These are phyloP conservation scores for Chiroxiphia lanceolata DNA, from an alignment of 2,797 vertebrate genomes.

Conservation along the genomic window DNA sequence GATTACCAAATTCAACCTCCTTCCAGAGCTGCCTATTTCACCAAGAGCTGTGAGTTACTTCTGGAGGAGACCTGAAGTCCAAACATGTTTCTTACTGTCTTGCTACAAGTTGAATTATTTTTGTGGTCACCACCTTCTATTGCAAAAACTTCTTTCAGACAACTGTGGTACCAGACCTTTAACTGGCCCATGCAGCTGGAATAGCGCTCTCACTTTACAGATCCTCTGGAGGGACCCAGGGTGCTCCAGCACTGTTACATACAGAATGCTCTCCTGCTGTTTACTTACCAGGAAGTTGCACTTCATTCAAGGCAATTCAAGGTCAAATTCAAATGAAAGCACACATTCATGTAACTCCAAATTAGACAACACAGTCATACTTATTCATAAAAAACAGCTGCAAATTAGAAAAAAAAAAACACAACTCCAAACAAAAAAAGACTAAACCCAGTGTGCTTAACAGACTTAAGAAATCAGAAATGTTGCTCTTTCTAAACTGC, in stretches of 20 bases:
- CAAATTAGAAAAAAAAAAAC: neutral
- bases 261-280: neutral
- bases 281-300: neutral
- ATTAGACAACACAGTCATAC: neutral
- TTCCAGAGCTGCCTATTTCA: neutral
- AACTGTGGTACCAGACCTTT: neutral
- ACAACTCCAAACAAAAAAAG: neutral
- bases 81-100: neutral
- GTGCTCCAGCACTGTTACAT: neutral
- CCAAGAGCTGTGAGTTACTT: neutral
- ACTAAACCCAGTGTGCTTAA: neutral
- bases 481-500: neutral
- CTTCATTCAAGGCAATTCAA: neutral
- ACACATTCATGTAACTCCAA: neutral
- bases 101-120: neutral
- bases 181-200: neutral
- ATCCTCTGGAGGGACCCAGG: neutral
- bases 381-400: neutral
- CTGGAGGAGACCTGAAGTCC: neutral
- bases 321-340: neutral
- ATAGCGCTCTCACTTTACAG: neutral
- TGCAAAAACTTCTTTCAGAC: neutral
- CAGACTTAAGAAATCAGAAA: neutral
- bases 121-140: neutral
- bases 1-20: neutral